A percentile compares a stretch with the other conserved stretches of the same genome.
phyloP scores from a whole-genome alignment of 2,797 vertebrate genomes.

The Gymnocypris eckloni region DNA sequence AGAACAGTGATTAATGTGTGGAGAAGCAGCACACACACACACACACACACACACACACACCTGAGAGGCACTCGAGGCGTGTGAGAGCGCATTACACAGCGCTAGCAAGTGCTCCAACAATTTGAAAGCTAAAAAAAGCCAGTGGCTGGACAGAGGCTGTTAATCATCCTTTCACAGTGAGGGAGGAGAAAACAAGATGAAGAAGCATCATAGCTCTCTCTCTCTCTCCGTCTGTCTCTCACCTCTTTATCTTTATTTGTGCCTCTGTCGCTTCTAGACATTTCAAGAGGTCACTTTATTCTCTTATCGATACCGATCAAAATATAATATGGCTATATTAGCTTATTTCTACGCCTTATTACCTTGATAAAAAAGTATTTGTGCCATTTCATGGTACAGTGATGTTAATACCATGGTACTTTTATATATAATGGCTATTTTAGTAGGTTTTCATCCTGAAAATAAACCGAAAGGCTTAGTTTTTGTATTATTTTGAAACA shows the following conservation, averaged over 20 bases:
- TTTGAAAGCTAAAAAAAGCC: slow-evolving; percentile 77
- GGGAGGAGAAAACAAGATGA: slow-evolving; percentile 71
- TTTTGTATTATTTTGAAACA: background rate
- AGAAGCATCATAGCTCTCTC: slow-evolving; percentile 32
- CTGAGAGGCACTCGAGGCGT: slow-evolving; percentile 72
- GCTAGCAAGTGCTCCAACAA: slow-evolving; percentile 79
- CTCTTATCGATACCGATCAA: background rate
- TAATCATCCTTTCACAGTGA: slow-evolving; percentile 78
- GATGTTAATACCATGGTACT: background rate
- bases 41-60: slow-evolving; percentile 57
- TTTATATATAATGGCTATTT: slow-evolving; percentile 4
- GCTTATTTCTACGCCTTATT: background rate
- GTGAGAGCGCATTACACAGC: slow-evolving; percentile 70
- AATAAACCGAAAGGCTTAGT: background rate
- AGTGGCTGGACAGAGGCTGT: slow-evolving; percentile 79
- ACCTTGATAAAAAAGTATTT: background rate
- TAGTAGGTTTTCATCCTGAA: background rate
- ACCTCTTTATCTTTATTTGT: slow-evolving; percentile 41
- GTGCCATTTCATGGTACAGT: background rate
- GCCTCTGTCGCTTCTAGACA: slow-evolving; percentile 13
- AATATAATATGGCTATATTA: slow-evolving; percentile 1
- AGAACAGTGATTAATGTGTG: slow-evolving; percentile 82
- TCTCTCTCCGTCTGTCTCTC: background rate
- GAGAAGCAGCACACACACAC: slow-evolving; percentile 51
- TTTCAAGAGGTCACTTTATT: slow-evolving; percentile 46